Evolutionary conservation across 2,797 vertebrate genomes (phyloP).

Genomic region (Micropoecilia bifurca): DNA sequence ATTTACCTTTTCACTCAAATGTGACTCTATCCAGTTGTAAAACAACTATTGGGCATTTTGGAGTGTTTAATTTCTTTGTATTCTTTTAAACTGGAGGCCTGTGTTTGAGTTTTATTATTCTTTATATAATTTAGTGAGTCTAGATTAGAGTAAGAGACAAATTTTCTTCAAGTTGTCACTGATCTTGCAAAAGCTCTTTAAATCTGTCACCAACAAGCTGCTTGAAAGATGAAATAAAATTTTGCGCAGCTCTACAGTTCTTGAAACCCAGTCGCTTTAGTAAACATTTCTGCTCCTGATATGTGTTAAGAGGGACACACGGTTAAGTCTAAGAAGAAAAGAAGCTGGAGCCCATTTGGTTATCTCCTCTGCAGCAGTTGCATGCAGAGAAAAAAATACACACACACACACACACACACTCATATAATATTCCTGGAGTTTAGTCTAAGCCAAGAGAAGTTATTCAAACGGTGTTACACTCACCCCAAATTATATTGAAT

Average conservation of each 20-base stretch:
- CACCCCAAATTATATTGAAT: constrained; percentile 44
- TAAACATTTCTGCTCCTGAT: not conserved
- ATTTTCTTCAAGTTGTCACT: not conserved
- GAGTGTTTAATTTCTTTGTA: not conserved
- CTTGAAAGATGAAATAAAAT: not conserved
- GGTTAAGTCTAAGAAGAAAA: not conserved
- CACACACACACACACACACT: not conserved
- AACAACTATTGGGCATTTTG: not conserved
- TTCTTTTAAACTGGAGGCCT: not conserved
- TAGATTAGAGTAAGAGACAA: not conserved
- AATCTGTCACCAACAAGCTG: not conserved
- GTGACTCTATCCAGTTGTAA: not conserved
- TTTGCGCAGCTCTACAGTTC: not conserved
- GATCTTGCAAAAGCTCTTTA: not conserved
- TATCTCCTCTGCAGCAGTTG: constrained; percentile 1
- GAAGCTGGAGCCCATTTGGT: constrained; percentile 7
- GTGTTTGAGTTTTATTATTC: not conserved
- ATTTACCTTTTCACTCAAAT: not conserved
- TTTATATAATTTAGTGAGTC: not conserved
- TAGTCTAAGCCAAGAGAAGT: constrained; percentile 13
- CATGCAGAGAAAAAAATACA: not conserved
- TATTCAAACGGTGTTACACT: constrained; percentile 29
- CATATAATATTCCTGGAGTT: constrained; percentile 31
- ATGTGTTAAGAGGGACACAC: not conserved
- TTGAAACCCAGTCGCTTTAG: not conserved